These are phyloP conservation scores for Oryzias celebensis DNA, from an alignment of 2,113 vertebrate genomes.

Conservation along the genomic window DNA sequence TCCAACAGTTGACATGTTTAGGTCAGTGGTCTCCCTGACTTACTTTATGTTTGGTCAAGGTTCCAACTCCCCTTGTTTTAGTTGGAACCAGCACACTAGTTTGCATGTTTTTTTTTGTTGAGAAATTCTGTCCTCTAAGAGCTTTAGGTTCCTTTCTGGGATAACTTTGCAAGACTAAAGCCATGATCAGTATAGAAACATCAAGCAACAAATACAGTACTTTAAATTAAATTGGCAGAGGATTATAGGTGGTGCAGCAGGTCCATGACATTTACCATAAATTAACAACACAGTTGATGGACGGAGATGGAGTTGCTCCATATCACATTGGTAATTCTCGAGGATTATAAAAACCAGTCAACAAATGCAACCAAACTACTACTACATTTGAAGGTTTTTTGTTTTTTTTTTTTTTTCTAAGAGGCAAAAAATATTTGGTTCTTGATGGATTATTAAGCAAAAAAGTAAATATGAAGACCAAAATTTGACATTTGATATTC, in stretches of 20 bases:
- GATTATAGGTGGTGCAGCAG: slow-evolving; percentile 31
- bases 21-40: too few relatives aligned
- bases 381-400: slow-evolving; percentile 6
- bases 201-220: too few relatives aligned
- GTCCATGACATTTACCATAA: slow-evolving; percentile 33
- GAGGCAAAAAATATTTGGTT: slow-evolving; percentile 25
- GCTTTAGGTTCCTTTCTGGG: too few relatives aligned
- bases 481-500: slow-evolving; percentile 57
- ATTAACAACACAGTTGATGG: slow-evolving; percentile 19
- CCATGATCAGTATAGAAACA: too few relatives aligned
- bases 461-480: slow-evolving; percentile 39
- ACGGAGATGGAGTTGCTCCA: too few relatives aligned
- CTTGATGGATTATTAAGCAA: slow-evolving; percentile 41
- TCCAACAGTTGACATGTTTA: too few relatives aligned
- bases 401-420: slow-evolving; percentile 25
- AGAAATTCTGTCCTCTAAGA: too few relatives aligned
- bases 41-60: too few relatives aligned
- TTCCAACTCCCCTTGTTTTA: too few relatives aligned
- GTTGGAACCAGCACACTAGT: too few relatives aligned
- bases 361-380: slow-evolving; percentile 9
- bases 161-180: too few relatives aligned
- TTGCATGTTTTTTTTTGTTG: too few relatives aligned
- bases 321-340: slow-evolving; percentile 22
- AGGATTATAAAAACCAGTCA: slow-evolving; percentile 45
- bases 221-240: slow-evolving; percentile 1